Evolutionary conservation across 2,797 vertebrate genomes (phyloP).

Genomic region (Toxotes lorentzi): DNA sequence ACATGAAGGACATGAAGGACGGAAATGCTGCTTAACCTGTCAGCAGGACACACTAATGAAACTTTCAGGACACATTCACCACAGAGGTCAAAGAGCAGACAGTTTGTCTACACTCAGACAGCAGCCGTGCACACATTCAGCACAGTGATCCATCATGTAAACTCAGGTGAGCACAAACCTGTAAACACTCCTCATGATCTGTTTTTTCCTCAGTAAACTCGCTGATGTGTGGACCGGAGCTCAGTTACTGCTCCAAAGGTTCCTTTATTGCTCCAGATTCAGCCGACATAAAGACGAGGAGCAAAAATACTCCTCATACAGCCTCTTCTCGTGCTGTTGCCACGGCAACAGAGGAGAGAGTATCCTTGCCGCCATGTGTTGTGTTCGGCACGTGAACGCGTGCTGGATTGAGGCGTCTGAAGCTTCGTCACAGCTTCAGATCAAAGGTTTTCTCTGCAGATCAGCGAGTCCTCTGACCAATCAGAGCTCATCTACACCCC

Average conservation of each 20-base stretch:
- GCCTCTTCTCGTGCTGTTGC: slow-evolving; percentile 31
- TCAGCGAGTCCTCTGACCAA: not conserved
- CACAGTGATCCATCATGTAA: not conserved
- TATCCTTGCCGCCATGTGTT: not conserved
- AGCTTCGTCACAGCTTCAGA: not conserved
- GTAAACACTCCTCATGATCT: not conserved
- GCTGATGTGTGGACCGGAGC: not conserved
- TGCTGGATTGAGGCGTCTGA: not conserved
- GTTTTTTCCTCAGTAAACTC: not conserved
- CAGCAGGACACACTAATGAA: no score
- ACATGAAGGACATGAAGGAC: no score
- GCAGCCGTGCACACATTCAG: no score
- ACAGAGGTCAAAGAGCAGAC: no score
- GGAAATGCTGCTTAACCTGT: no score
- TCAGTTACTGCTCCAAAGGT: no score
- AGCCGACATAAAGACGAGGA: no score
- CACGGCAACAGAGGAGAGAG: slow-evolving; percentile 54
- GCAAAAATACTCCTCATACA: not conserved
- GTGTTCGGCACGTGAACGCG: not conserved
- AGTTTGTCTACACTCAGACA: no score
- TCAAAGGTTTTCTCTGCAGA: not conserved
- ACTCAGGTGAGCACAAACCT: not conserved
- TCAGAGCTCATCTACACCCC: not conserved
- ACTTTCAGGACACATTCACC: no score
- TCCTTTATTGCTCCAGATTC: not conserved